Percentiles rank a stretch among this genome's conserved stretches.
Evolutionary conservation across 1,140 invertebrate species (phyloP).

Genomic region (Wiebesia pumilae): DNA sequence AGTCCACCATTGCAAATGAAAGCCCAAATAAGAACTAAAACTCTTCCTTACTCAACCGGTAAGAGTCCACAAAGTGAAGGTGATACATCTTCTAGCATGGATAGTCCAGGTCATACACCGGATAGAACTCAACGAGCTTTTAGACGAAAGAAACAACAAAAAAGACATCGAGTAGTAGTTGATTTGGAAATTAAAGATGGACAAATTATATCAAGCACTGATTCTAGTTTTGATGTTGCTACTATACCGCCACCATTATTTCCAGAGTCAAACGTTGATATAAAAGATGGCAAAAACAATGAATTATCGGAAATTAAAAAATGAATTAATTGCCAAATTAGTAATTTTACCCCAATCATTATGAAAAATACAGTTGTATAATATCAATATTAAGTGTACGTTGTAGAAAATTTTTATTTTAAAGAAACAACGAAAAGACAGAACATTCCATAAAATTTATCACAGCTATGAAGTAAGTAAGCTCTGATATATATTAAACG

Average conservation of each 20-base stretch:
- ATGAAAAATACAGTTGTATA: neutral
- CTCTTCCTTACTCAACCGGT: constrained; percentile 68
- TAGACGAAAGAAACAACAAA: constrained; percentile 69
- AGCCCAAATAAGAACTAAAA: constrained; percentile 72
- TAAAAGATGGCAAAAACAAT: constrained; percentile 75
- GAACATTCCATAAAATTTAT: too few relatives aligned
- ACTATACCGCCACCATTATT: constrained; percentile 81
- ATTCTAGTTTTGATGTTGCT: constrained; percentile 81
- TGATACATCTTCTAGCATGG: constrained; percentile 73
- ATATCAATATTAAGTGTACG: constrained; percentile 33
- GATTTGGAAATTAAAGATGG: constrained; percentile 73
- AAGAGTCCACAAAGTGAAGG: constrained; percentile 73
- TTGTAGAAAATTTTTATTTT: neutral
- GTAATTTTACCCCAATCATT: neutral
- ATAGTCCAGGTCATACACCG: constrained; percentile 71
- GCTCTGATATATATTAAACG: neutral
- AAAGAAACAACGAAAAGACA: constrained; percentile 18
- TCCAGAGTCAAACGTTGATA: constrained; percentile 76
- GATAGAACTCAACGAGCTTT: constrained; percentile 69
- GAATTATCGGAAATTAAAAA: constrained; percentile 59
- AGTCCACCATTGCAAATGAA: constrained; percentile 72
- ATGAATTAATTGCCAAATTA: constrained; percentile 22
- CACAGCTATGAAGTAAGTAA: neutral
- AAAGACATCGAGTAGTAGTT: constrained; percentile 69
- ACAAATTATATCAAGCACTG: constrained; percentile 75